A percentile compares a stretch with the other conserved stretches of the same genome.
These are phyloP conservation scores for Diogma glabrata DNA, from an alignment of 2,888 invertebrate genomes.

Conservation along the genomic window DNA sequence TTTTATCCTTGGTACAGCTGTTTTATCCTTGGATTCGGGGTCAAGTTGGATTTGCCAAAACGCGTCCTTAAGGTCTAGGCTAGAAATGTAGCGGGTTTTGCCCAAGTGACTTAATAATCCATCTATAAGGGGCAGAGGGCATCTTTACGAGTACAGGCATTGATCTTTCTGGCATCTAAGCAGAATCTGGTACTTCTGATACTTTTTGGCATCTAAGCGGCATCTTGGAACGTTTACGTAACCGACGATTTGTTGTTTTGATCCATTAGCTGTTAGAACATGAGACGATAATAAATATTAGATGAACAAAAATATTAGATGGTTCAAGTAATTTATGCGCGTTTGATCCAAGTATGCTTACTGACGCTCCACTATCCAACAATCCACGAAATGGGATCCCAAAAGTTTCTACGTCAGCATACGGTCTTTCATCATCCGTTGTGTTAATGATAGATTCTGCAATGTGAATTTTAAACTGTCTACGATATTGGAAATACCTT, in stretches of 20 bases:
- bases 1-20: too few species aligned
- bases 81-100: slow-evolving; percentile 21
- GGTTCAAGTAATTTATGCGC: background rate
- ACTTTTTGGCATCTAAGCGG: background rate
- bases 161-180: slow-evolving; percentile 21
- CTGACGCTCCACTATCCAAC: background rate
- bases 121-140: slow-evolving; percentile 22
- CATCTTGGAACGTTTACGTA: background rate
- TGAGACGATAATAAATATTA: background rate
- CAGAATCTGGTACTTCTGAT: slow-evolving; percentile 18
- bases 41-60: slow-evolving; percentile 17
- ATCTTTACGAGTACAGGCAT: slow-evolving; percentile 20
- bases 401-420: background rate
- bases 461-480: background rate
- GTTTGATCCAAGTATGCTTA: background rate
- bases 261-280: background rate
- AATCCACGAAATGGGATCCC: background rate
- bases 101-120: slow-evolving; percentile 21
- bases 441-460: background rate
- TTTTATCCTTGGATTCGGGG: too few species aligned
- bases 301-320: background rate
- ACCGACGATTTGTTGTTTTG: background rate
- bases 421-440: background rate
- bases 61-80: slow-evolving; percentile 22
- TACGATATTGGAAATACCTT: background rate